Evolutionary conservation across 2,888 invertebrate species (phyloP).

Genomic region (Cataglyphis livida): DNA sequence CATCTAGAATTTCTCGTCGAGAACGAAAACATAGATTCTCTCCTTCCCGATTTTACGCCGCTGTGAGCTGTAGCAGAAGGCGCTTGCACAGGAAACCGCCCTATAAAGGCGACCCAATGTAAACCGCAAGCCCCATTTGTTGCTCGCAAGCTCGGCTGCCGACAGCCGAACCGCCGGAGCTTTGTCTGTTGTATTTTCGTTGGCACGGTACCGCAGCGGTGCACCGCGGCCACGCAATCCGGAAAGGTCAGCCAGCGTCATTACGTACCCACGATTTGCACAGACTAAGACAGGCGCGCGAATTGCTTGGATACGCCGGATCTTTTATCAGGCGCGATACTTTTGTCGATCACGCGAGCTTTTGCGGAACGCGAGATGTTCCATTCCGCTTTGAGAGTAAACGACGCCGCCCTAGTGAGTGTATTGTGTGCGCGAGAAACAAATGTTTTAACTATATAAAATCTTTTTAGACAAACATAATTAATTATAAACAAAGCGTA

Average conservation of each 20-base stretch:
- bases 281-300: neutral
- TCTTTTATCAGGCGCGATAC: constrained; percentile 9
- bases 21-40: constrained; percentile 4
- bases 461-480: neutral
- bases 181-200: constrained; percentile 63
- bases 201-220: constrained; percentile 44
- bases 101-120: constrained; percentile 58
- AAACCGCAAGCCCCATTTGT: constrained; percentile 67
- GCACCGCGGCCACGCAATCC: constrained; percentile 56
- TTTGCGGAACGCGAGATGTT: neutral
- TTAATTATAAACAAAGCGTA: neutral
- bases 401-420: neutral
- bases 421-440: neutral
- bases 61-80: constrained; percentile 17
- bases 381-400: neutral
- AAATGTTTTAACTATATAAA: neutral
- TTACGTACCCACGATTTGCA: constrained; percentile 21
- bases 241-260: constrained; percentile 59
- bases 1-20: neutral
- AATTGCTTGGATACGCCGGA: constrained; percentile 6
- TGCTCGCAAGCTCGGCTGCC: constrained; percentile 49
- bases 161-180: neutral
- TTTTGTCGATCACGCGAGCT: constrained; percentile 21
- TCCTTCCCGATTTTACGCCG: constrained; percentile 16
- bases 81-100: constrained; percentile 34